Conservation (phyloP, 2,113 vertebrate species). For the Eptatretus burgeri region DNA sequence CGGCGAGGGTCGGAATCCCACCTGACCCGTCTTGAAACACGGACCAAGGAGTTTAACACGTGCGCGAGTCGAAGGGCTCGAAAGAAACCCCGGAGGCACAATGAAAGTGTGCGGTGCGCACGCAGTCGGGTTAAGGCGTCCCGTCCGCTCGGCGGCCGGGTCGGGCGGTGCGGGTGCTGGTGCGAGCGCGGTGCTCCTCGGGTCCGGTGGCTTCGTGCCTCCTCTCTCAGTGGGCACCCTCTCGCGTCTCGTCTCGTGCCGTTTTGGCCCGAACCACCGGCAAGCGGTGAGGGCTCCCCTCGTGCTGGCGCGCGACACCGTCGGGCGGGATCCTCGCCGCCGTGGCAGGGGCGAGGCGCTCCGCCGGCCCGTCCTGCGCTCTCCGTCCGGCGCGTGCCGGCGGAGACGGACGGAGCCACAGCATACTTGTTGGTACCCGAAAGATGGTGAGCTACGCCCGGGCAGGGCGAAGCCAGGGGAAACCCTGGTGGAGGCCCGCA, state of each 20-base stretch:
- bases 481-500: neutral
- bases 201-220: no score
- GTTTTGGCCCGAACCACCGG: no score
- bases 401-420: constrained; percentile 12
- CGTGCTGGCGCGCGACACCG: no score
- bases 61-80: constrained; percentile 13
- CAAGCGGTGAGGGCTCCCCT: no score
- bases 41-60: constrained; percentile 16
- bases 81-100: constrained; percentile 11
- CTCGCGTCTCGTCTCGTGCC: no score
- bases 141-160: no score
- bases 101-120: constrained; percentile 13
- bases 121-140: neutral
- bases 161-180: no score
- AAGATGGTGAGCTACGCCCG: constrained; percentile 8
- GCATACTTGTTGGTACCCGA: constrained; percentile 11
- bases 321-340: constrained; percentile 13
- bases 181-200: no score
- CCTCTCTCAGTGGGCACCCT: no score
- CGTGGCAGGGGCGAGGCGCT: constrained; percentile 9
- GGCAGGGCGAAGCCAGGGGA: no score
- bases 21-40: constrained; percentile 17
- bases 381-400: no score
- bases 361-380: constrained; percentile 13
- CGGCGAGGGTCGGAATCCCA: constrained; percentile 7